Conservation (phyloP, 2,797 vertebrate species). For the Myotis vivesi region DNA sequence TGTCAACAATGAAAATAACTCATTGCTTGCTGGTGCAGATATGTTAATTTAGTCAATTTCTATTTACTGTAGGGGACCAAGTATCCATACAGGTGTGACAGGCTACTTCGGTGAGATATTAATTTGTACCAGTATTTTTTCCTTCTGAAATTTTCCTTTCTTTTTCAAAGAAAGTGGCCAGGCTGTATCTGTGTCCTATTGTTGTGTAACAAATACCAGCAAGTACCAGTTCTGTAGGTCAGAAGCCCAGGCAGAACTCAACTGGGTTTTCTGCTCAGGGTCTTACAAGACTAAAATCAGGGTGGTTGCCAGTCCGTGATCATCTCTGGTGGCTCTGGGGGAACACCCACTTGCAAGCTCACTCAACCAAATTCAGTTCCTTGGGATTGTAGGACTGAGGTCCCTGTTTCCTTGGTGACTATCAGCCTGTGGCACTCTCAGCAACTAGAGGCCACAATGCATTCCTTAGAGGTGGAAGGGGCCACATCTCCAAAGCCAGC, state of each 20-base stretch:
- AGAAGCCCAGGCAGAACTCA: not conserved
- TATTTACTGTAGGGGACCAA: too few species aligned
- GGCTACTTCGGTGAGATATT: not conserved
- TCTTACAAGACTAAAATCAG: not conserved
- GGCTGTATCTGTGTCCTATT: not conserved
- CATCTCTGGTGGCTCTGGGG: not conserved
- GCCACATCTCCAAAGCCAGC: not conserved
- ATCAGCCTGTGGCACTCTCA: not conserved
- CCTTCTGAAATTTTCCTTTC: not conserved
- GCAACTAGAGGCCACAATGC: not conserved
- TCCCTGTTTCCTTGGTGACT: too few species aligned
- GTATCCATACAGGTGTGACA: rapidly evolving
- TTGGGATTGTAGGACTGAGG: not conserved
- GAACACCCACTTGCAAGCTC: not conserved
- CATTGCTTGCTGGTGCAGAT: not conserved
- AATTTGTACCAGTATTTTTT: not conserved
- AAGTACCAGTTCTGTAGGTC: not conserved
- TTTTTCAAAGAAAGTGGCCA: not conserved
- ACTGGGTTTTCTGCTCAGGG: not conserved
- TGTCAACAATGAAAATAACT: conserved; percentile 6
- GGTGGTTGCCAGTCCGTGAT: rapidly evolving
- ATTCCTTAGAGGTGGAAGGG: too few species aligned
- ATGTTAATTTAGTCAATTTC: not conserved
- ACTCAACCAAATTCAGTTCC: not conserved
- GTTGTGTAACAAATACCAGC: not conserved